A percentile compares a stretch with the other conserved stretches of the same genome.
These are phyloP conservation scores for Acanthiza pusilla DNA, from an alignment of 2,797 vertebrate genomes.

Conservation along the genomic window DNA sequence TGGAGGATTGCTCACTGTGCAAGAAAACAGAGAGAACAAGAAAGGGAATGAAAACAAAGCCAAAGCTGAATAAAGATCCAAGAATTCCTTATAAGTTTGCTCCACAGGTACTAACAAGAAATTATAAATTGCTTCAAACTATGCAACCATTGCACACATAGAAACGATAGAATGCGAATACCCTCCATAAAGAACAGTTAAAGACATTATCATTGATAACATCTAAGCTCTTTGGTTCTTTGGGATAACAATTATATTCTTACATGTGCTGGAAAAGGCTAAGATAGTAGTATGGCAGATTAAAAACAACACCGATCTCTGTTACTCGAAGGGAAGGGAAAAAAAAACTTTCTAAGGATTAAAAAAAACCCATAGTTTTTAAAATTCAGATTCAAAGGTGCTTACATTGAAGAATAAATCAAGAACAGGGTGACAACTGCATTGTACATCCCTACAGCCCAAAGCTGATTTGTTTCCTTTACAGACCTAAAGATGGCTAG, in stretches of 20 bases:
- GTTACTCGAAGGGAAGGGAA: neutral
- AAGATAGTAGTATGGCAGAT: neutral
- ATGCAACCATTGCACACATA: neutral
- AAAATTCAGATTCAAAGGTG: neutral
- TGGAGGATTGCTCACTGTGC: neutral
- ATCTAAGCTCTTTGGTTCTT: neutral
- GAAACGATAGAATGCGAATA: neutral
- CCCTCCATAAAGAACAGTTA: neutral
- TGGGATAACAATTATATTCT: neutral
- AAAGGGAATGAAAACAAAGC: neutral
- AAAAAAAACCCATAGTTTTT: rapidly evolving
- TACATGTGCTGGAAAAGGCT: neutral
- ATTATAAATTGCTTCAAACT: neutral
- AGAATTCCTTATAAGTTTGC: neutral
- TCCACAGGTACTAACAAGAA: neutral
- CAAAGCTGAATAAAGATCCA: neutral
- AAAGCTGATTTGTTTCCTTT: neutral
- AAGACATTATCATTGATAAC: neutral
- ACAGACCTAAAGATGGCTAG: neutral
- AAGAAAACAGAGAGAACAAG: neutral
- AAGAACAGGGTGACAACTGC: neutral
- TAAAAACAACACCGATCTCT: neutral
- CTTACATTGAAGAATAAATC: neutral
- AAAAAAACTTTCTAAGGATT: neutral
- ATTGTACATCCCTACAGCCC: neutral